These are phyloP conservation scores for Cairina moschata DNA, from an alignment of 2,113 vertebrate species.

Conservation along the genomic window DNA sequence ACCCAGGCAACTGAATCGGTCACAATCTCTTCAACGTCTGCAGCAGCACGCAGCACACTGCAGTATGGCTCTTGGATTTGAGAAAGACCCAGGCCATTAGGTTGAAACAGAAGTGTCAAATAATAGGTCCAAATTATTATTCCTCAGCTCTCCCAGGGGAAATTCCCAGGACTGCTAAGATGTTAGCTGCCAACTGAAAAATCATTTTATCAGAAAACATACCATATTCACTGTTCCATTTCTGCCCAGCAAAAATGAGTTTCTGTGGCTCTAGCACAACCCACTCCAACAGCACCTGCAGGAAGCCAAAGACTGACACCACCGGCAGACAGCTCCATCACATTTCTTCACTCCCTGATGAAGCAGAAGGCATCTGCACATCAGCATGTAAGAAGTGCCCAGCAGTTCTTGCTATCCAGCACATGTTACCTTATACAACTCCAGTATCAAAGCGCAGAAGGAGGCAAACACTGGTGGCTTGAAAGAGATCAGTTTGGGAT, in stretches of 20 bases:
- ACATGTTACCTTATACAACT: background rate
- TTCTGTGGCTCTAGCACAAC: background rate
- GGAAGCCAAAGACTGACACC: background rate
- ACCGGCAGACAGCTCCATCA: background rate
- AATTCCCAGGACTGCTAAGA: background rate
- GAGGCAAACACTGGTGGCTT: background rate
- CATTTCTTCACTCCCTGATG: background rate
- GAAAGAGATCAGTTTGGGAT: background rate
- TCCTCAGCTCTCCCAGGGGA: background rate
- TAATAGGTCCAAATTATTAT: background rate
- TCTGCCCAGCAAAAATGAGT: background rate
- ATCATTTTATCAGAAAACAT: background rate
- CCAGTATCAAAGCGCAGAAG: background rate
- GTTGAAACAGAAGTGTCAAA: background rate
- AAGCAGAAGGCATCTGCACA: rapidly evolving
- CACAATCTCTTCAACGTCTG: background rate
- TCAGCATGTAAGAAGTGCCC: background rate
- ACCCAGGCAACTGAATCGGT: background rate
- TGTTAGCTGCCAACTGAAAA: background rate
- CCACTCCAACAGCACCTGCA: background rate
- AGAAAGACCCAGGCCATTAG: background rate
- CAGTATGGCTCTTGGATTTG: background rate
- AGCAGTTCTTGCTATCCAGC: background rate
- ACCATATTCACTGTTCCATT: background rate
- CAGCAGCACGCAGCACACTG: rapidly evolving